A percentile compares a stretch with the other conserved stretches of the same genome.
These are phyloP conservation scores for Smutsia temminckii DNA, from an alignment of 2,797 vertebrate species.

Conservation along the genomic window DNA sequence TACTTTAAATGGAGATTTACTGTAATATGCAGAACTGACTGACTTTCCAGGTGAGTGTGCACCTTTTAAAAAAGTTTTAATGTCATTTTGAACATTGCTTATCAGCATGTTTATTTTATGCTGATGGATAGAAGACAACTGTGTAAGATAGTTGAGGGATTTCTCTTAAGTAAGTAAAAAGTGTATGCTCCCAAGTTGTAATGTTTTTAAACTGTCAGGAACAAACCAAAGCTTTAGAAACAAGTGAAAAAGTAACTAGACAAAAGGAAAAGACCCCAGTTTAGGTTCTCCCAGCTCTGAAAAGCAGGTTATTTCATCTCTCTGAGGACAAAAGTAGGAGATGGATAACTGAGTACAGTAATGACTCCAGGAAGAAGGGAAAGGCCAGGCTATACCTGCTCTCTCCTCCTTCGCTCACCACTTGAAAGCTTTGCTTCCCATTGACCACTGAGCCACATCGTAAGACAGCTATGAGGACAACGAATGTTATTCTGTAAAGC, in stretches of 20 bases:
- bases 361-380: neutral
- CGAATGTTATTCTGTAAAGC: neutral
- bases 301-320: neutral
- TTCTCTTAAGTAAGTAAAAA: slow-evolving; percentile 32
- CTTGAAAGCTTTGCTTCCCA: neutral
- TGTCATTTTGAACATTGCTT: slow-evolving; percentile 33
- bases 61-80: neutral
- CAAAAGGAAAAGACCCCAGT: neutral
- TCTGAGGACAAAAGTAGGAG: neutral
- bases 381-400: neutral
- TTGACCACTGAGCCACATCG: neutral
- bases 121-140: neutral
- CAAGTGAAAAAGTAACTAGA: neutral
- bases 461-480: neutral
- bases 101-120: slow-evolving; percentile 39
- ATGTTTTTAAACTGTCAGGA: neutral
- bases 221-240: slow-evolving; percentile 35
- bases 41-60: neutral
- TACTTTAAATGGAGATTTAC: slow-evolving; percentile 21
- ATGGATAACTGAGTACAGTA: neutral
- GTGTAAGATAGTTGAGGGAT: neutral
- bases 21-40: neutral
- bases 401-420: neutral
- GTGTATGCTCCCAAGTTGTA: neutral
- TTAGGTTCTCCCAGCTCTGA: neutral